Evolutionary conservation across 2,888 invertebrate genomes (phyloP), one percentile per base, ranked within the genome.

Genomic region (Pilophorus perplexus): DNA sequence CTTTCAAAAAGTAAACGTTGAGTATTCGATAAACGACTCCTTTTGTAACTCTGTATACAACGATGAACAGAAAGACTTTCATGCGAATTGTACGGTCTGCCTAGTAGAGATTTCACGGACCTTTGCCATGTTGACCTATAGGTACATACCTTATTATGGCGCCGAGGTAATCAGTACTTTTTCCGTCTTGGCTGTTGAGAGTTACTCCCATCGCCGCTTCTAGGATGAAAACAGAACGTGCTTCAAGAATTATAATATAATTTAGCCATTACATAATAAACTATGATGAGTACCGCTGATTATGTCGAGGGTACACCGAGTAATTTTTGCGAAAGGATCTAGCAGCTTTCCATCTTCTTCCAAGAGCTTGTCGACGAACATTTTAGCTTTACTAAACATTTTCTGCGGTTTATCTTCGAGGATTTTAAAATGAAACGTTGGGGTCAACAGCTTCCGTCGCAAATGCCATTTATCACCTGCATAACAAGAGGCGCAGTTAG

Each of bases 1-100:
- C 81, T 0, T 82, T 79, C 76, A 85, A 84, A 66, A 84, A 75
- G 86, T 86, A 87, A 0, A 82, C 80, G 22, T 71, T 64, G 3
- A 69, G 23, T 18, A 68, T 23, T 10, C 72, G 33, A 18, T 69
- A 57, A 18, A 71, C 65, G 3, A 72, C 71, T 6, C 72, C 52
- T 55, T 28, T 20, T 27, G 66, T 33, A n/a, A 68, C 44, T 4
- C 68, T 68, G 46, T 8, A n/a, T 72, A 78, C 76, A 28, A 38
- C 4, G 37, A 18, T 4, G n/a, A n/a, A n/a, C n/a, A n/a, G n/a
- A 8, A 50, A 50, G 10, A 50, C 22, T 18, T n/a, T n/a, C n/a
- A n/a, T n/a, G n/a, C n/a, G 6, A 50, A 50, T 50, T 5, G 16
- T 12, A 44, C 33, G 33, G 12, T 8, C 8, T 33, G 12, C 33